Base-by-base conservation (phyloP, 2,888 invertebrate genomes). In the Pelosia muscerda region DNA sequence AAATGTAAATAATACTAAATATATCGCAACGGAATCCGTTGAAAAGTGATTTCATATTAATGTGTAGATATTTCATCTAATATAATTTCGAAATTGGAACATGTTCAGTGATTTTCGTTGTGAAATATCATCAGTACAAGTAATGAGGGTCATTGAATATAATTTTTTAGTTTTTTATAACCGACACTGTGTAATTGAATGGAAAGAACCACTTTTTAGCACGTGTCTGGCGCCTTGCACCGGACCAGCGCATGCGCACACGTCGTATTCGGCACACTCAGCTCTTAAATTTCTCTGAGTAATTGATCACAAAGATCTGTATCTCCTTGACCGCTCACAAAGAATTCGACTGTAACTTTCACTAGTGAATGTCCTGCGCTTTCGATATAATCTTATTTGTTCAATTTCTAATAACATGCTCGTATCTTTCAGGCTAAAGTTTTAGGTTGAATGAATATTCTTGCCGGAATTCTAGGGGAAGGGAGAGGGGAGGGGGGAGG, bases 301-400 rank as follows among this genome's bases (percentile, higher is more conserved):
- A 23, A 65, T 65, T 65, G 58, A 65, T 58, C 28, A 58, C 42
- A 23, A 9, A 55, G 53, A 58, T 65, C n/a, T 23, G 28, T 65
- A 58, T 65, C 65, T 58, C 25, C 63, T 63, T 55, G n/a, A 38
- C 34, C 49, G 31, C 31, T 65, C 49, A 58, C 49, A 19, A 26
- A 22, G n/a, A 28, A 58, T 53, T 56, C 23, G 28, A 28, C 23
- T 54, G 49, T 31, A 26, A 25, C 65, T 65, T 65, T 65, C 65
- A 62, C 62, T 59, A 25, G 28, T 25, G 25, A 23, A 53, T 15
- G 23, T 25, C 53, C 58, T 59, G 10, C 11, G 53, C 26, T 62
- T 54, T 28, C 49, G 49, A n/a, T 28, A 49, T 9, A n/a, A n/a
- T n/a, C 19, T n/a, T 25, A 11, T n/a, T 8, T 31, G 25, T 54